Evolutionary conservation across 2,797 vertebrate genomes (phyloP).

Genomic region (Cyclopterus lumpus): DNA sequence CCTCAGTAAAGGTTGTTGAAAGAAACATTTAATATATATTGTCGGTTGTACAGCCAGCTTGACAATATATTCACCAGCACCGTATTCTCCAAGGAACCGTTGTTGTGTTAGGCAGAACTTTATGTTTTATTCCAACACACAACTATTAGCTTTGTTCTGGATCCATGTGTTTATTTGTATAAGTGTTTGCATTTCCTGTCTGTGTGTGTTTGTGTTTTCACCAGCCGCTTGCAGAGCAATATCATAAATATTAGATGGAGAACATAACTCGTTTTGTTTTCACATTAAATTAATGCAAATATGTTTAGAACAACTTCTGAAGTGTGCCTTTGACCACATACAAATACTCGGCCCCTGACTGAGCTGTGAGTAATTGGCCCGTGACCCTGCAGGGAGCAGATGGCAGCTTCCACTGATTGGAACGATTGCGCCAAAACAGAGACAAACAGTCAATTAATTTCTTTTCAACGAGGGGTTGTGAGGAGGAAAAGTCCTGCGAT

Average conservation of each 20-base stretch:
- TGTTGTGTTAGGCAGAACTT: no score
- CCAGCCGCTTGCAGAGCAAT: background rate
- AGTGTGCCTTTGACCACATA: conserved; percentile 3
- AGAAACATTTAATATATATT: no score
- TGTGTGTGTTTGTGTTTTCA: background rate
- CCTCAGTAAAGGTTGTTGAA: no score
- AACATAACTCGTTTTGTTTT: background rate
- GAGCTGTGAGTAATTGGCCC: conserved; percentile 30
- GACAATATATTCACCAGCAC: no score
- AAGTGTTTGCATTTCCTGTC: background rate
- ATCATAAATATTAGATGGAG: background rate
- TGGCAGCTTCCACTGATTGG: conserved; percentile 42
- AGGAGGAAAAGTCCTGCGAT: background rate
- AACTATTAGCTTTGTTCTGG: background rate
- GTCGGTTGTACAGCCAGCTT: no score
- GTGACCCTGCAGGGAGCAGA: conserved; percentile 21
- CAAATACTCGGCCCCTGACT: conserved; percentile 24
- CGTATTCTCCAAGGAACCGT: no score
- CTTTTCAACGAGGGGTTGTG: background rate
- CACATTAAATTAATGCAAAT: background rate
- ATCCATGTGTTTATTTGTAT: background rate
- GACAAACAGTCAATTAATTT: background rate
- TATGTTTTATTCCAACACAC: background rate
- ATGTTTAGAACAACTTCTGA: conserved; percentile 5
- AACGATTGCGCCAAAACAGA: conserved; percentile 12